phyloP scores from a whole-genome alignment of 1,140 invertebrate species.

The Lutraria rhynchaena region DNA sequence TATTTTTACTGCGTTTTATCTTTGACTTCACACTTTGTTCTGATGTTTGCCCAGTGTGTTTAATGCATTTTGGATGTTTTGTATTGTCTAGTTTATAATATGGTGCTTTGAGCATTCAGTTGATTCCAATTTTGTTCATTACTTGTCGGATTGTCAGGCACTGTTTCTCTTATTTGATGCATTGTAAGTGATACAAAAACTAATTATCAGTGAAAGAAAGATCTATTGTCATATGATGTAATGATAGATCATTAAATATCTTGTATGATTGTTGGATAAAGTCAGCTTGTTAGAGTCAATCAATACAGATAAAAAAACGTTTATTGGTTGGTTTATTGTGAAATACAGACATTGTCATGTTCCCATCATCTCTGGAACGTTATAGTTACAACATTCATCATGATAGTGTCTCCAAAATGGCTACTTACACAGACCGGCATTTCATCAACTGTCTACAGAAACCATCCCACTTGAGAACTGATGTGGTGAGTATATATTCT shows the following conservation, averaged over 20 bases:
- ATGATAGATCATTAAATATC: too few species aligned
- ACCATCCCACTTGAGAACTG: slow-evolving; percentile 62
- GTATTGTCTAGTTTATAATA: background rate
- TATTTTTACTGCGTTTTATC: background rate
- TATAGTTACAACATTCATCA: slow-evolving; percentile 56
- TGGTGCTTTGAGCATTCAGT: background rate
- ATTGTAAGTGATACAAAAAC: too few species aligned
- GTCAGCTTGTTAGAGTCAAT: too few species aligned
- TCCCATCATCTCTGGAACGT: slow-evolving; percentile 39
- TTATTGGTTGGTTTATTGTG: too few species aligned
- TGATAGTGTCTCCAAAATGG: slow-evolving; percentile 56
- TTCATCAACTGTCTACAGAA: slow-evolving; percentile 72
- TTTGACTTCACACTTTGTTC: too few species aligned
- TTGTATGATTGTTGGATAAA: too few species aligned
- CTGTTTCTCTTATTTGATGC: too few species aligned
- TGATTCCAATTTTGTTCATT: background rate
- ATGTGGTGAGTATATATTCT: slow-evolving; percentile 64
- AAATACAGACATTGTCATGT: slow-evolving; percentile 44
- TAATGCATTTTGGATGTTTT: slow-evolving; percentile 1
- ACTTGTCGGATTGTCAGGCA: background rate
- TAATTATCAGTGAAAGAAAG: too few species aligned
- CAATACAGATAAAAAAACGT: too few species aligned
- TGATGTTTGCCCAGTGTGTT: background rate
- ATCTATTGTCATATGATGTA: too few species aligned
- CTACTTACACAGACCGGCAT: slow-evolving; percentile 60